These are phyloP conservation scores for Sylvia atricapilla DNA, from an alignment of 2,113 vertebrate genomes.

Conservation along the genomic window DNA sequence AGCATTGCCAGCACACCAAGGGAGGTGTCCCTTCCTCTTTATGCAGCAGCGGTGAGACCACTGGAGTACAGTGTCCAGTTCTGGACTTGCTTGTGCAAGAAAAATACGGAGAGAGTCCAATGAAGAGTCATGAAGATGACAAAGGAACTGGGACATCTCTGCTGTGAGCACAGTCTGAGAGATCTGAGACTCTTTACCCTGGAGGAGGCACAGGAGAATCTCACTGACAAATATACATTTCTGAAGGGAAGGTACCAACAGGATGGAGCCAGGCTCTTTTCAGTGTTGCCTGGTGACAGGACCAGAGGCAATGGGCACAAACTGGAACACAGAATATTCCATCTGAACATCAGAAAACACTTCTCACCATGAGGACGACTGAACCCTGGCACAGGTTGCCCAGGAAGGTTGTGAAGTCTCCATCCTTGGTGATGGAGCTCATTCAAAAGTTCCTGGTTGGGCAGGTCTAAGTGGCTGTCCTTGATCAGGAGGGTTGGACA, in stretches of 20 bases:
- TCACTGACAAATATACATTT: rapidly evolving
- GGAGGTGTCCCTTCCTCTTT: background rate
- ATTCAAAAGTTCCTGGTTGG: background rate
- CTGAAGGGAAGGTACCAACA: background rate
- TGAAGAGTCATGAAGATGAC: background rate
- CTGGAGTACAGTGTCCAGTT: background rate
- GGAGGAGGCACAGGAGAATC: background rate
- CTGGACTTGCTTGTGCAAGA: rapidly evolving
- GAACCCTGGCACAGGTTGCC: background rate
- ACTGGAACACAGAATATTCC: background rate
- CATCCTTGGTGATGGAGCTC: rapidly evolving
- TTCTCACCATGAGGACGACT: background rate
- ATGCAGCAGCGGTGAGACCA: background rate
- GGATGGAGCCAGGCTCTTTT: background rate
- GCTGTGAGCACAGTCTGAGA: background rate
- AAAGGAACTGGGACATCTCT: background rate
- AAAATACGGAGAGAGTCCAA: background rate
- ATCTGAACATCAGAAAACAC: background rate
- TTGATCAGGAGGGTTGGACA: background rate
- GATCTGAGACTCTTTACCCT: background rate
- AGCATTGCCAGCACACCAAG: background rate
- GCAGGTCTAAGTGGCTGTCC: background rate
- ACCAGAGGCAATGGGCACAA: background rate
- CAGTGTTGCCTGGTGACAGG: background rate
- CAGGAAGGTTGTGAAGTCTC: background rate